These are phyloP conservation scores for Uloborus plumipes DNA, from an alignment of 2,888 invertebrate genomes.

Conservation along the genomic window DNA sequence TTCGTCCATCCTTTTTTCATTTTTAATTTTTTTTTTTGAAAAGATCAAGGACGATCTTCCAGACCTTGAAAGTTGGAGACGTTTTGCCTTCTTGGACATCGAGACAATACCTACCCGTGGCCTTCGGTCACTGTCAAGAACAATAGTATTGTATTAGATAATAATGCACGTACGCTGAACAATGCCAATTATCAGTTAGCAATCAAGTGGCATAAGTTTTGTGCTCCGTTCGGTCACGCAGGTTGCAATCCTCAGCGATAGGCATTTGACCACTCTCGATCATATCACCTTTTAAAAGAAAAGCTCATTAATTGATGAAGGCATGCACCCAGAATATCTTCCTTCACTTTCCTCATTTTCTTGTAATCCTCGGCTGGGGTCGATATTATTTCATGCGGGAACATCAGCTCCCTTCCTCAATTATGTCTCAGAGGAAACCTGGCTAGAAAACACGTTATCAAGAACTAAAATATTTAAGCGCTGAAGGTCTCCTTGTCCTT, in stretches of 20 bases:
- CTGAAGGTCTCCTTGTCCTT: no score
- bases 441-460: no score
- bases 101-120: constrained; percentile 54
- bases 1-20: constrained; percentile 7
- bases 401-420: no score
- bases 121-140: constrained; percentile 42
- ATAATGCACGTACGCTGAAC: constrained; percentile 56
- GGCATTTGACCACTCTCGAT: constrained; percentile 28
- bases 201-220: constrained; percentile 58
- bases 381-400: no score
- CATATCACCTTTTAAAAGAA: constrained; percentile 5
- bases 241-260: constrained; percentile 23
- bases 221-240: constrained; percentile 51
- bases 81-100: constrained; percentile 14
- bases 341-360: constrained; percentile 27
- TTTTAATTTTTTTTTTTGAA: constrained; percentile 4
- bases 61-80: constrained; percentile 40
- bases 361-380: background rate
- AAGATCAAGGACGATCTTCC: constrained; percentile 49
- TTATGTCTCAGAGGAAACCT: no score
- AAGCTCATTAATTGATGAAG: constrained; percentile 33
- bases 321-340: background rate
- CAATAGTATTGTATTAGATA: constrained; percentile 60
- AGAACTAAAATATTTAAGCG: no score
- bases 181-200: constrained; percentile 60